Evolutionary conservation across 2,797 vertebrate genomes (phyloP).

Genomic region (Pampus argenteus): DNA sequence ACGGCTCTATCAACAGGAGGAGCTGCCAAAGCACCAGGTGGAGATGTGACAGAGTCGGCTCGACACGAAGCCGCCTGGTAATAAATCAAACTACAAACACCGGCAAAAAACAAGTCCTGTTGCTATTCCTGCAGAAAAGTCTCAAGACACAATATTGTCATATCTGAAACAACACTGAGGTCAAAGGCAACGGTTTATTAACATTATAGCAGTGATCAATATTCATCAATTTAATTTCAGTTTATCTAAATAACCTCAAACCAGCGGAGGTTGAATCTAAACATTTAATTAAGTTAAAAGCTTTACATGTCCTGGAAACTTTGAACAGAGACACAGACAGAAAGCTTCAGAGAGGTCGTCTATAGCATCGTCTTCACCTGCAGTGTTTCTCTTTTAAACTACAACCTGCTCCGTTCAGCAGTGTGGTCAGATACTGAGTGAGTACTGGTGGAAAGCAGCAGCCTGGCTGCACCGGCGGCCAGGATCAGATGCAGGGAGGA

Average conservation of each 20-base stretch:
- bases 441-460: too few relatives aligned
- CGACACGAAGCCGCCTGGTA: slow-evolving; percentile 17
- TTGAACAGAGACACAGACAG: background rate
- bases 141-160: too few relatives aligned
- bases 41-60: slow-evolving; percentile 26
- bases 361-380: too few relatives aligned
- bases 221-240: slow-evolving; percentile 30
- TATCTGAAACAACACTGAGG: too few relatives aligned
- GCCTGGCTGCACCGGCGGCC: too few relatives aligned
- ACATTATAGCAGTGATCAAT: background rate
- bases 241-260: slow-evolving; percentile 10
- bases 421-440: too few relatives aligned
- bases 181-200: too few relatives aligned
- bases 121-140: too few relatives aligned
- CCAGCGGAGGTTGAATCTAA: slow-evolving; percentile 7
- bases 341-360: background rate
- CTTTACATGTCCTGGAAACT: background rate
- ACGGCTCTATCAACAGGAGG: slow-evolving; percentile 49
- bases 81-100: slow-evolving; percentile 47
- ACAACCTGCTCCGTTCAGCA: too few relatives aligned
- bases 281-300: slow-evolving; percentile 15
- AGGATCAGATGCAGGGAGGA: too few relatives aligned
- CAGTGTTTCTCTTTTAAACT: too few relatives aligned
- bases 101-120: background rate
- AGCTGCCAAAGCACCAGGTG: slow-evolving; percentile 62